These are phyloP conservation scores for Barnardius zonarius DNA, from an alignment of 2,113 vertebrate genomes.

Conservation along the genomic window DNA sequence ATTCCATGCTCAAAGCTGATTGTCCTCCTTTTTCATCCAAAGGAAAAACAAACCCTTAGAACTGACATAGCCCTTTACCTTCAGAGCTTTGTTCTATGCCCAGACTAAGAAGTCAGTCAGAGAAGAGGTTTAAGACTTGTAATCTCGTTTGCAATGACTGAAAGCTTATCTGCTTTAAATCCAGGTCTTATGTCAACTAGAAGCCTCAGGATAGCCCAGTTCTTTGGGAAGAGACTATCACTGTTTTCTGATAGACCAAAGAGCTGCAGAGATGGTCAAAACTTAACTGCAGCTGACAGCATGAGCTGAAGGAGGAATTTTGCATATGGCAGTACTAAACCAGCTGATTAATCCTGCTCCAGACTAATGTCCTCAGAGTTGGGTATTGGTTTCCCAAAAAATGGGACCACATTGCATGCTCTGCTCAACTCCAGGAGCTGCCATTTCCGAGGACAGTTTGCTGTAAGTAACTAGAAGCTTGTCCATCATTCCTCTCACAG, in stretches of 20 bases:
- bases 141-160: not conserved
- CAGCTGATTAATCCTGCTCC: not conserved
- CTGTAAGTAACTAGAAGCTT: not conserved
- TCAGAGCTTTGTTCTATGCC: not conserved
- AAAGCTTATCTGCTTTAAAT: conserved; percentile 24
- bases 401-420: not conserved
- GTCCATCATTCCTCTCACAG: not conserved
- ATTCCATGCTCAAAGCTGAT: not conserved
- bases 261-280: not conserved
- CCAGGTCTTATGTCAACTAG: not conserved
- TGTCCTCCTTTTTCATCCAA: not conserved
- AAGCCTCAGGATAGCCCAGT: not conserved
- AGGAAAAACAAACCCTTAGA: not conserved
- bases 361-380: not conserved
- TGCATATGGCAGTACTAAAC: not conserved
- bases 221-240: not conserved
- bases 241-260: not conserved
- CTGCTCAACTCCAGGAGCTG: not conserved
- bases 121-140: not conserved
- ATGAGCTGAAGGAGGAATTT: not conserved
- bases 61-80: not conserved
- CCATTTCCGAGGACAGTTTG: not conserved
- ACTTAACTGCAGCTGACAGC: not conserved
- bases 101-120: not conserved
- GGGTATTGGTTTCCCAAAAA: not conserved